phyloP scores from a whole-genome alignment of 2,797 vertebrate genomes.

The Bovichtus diacanthus region DNA sequence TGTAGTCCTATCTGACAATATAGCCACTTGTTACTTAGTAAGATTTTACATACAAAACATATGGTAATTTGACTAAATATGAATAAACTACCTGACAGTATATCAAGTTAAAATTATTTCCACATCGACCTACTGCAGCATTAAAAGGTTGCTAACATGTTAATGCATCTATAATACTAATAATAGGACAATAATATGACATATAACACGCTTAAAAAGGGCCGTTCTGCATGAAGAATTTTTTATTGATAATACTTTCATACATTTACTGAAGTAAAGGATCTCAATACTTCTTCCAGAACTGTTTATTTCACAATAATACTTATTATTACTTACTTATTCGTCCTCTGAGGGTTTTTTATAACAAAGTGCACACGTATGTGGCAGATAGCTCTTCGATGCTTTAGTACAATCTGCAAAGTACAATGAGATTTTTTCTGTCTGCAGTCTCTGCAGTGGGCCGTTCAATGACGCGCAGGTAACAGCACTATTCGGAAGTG shows the following conservation, averaged over 20 bases:
- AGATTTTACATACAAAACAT: background rate
- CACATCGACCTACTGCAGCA: background rate
- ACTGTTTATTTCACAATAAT: background rate
- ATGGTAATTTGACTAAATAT: background rate
- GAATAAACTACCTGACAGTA: background rate
- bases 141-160: background rate
- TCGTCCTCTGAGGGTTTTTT: background rate
- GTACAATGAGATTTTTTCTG: slow-evolving; percentile 28
- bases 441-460: slow-evolving; percentile 55
- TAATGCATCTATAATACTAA: background rate
- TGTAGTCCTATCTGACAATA: background rate
- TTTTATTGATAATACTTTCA: background rate
- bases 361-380: background rate
- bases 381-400: background rate
- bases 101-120: background rate
- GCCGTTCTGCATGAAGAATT: background rate
- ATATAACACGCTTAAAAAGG: background rate
- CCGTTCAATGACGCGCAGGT: slow-evolving; percentile 56
- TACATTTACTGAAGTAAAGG: background rate
- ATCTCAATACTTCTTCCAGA: background rate
- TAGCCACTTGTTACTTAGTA: too few species aligned
- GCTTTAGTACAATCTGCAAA: slow-evolving; percentile 6
- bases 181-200: background rate
- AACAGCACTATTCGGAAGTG: slow-evolving; percentile 67
- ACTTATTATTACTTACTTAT: background rate